These are phyloP conservation scores for Drosophila serrata DNA, from an alignment of 1,140 invertebrate species.

Conservation along the genomic window DNA sequence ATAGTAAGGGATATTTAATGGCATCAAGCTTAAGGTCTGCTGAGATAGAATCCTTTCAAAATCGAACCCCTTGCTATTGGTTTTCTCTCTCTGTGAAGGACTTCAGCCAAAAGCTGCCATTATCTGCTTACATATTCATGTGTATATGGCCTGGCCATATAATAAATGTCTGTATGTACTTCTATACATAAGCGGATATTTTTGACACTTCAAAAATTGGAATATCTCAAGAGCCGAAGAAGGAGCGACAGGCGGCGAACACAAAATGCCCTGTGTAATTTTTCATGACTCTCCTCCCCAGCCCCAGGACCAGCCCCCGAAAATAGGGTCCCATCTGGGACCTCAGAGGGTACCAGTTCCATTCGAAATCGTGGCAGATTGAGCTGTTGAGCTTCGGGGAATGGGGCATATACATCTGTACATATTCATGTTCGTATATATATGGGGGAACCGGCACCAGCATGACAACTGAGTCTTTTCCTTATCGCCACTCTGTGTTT, in stretches of 20 bases:
- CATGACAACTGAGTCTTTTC: constrained; percentile 50
- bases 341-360: constrained; percentile 29
- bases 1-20: too few species aligned
- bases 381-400: constrained; percentile 58
- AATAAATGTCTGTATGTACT: constrained; percentile 47
- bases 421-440: not conserved
- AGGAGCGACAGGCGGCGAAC: constrained; percentile 48
- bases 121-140: constrained; percentile 81
- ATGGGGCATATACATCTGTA: not conserved
- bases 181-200: constrained; percentile 69
- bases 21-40: not conserved
- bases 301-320: too few species aligned
- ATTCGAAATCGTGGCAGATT: constrained; percentile 72
- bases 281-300: constrained; percentile 55
- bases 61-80: not conserved
- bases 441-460: constrained; percentile 27
- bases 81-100: not conserved
- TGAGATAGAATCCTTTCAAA: not conserved
- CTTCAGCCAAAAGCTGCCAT: constrained; percentile 50
- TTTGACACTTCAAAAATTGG: constrained; percentile 82
- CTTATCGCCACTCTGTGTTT: constrained; percentile 56
- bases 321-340: constrained; percentile 57
- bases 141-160: constrained; percentile 44
- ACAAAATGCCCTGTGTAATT: constrained; percentile 68
- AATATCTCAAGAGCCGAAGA: constrained; percentile 65